phyloP scores from a whole-genome alignment of 2,113 vertebrate genomes.

The Gallinago undulata region DNA sequence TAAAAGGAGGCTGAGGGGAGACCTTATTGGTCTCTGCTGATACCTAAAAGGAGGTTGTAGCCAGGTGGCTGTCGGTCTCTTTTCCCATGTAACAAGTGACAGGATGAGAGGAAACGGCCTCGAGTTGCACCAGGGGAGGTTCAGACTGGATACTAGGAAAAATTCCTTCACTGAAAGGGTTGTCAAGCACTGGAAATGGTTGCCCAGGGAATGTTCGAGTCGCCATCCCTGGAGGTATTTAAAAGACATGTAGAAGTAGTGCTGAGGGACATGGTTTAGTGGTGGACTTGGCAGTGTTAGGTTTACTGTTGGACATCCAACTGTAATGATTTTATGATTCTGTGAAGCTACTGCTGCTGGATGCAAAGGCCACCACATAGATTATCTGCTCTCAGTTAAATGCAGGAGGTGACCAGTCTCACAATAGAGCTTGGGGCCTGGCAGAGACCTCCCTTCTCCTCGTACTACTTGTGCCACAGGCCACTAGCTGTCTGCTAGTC shows the following conservation, averaged over 20 bases:
- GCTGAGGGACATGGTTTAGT: neutral
- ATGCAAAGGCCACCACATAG: fast-evolving
- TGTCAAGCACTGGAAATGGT: neutral
- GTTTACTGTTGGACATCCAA: neutral
- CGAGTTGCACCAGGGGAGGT: neutral
- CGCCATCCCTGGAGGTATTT: neutral
- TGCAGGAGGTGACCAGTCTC: fast-evolving
- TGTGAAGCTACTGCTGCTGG: fast-evolving
- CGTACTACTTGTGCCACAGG: neutral
- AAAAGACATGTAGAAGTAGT: neutral
- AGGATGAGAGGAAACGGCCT: neutral
- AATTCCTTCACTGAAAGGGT: neutral
- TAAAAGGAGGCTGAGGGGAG: neutral
- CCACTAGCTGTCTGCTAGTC: neutral
- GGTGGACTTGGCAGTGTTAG: neutral
- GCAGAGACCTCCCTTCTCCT: neutral
- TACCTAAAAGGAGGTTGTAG: neutral
- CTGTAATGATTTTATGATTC: neutral
- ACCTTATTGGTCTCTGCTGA: neutral
- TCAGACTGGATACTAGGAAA: neutral
- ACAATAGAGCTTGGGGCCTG: neutral
- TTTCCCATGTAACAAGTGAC: neutral
- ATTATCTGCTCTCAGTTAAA: neutral
- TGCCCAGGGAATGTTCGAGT: neutral
- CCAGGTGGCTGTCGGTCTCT: neutral